phyloP scores from a whole-genome alignment of 1,140 invertebrate genomes.

The Diuraphis noxia region DNA sequence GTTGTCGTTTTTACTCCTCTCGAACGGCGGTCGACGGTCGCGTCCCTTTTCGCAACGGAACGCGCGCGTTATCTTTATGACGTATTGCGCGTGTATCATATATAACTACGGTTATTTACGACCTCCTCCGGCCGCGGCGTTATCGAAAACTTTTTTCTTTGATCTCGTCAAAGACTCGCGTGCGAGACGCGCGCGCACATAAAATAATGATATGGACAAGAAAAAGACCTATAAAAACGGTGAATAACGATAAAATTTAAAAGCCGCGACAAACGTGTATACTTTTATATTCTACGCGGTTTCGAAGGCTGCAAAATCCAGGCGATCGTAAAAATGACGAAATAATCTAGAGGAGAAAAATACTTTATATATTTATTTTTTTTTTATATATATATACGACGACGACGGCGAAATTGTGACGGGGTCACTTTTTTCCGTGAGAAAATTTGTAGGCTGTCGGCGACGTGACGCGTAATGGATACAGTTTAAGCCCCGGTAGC shows the following conservation, averaged over 20 bases:
- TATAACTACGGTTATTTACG: slow-evolving; percentile 3
- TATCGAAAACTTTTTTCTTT: slow-evolving; percentile 32
- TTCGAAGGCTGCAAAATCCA: not conserved
- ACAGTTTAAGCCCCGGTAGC: slow-evolving; percentile 31
- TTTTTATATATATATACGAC: not conserved
- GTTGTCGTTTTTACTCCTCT: slow-evolving; percentile 18
- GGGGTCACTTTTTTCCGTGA: slow-evolving; percentile 36
- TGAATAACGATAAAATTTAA: not conserved
- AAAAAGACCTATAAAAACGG: not conserved
- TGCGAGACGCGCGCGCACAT: not conserved
- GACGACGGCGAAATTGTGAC: not conserved
- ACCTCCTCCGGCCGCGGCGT: not conserved
- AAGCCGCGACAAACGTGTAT: not conserved
- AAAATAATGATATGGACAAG: not conserved
- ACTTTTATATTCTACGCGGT: not conserved
- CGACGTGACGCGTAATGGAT: slow-evolving; percentile 52
- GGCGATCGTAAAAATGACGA: not conserved
- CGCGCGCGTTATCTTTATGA: slow-evolving; percentile 30
- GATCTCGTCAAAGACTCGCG: not conserved
- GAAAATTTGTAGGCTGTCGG: slow-evolving; percentile 52
- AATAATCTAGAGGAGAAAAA: not conserved
- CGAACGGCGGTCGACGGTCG: not conserved
- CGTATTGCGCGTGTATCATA: slow-evolving; percentile 19
- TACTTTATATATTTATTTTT: not conserved
- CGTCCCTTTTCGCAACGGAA: slow-evolving; percentile 19